A percentile compares a stretch with the other conserved stretches of the same genome.
Evolutionary conservation across 1,140 invertebrate genomes (phyloP).

Genomic region (Stegodyphus mimosarum): DNA sequence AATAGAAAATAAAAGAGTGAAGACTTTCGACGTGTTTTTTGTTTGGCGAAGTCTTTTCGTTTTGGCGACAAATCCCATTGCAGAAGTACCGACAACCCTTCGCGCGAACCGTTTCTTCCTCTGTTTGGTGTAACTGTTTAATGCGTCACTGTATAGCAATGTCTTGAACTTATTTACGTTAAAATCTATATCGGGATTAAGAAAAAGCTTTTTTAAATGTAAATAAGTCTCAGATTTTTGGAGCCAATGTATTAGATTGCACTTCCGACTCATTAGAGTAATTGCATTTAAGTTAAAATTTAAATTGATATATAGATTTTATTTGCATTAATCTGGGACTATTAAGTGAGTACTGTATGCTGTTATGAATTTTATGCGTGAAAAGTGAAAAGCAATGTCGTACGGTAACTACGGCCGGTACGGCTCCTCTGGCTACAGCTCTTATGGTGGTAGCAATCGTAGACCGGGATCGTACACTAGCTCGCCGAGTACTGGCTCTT

Average conservation of each 20-base stretch:
- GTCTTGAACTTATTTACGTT: too few species aligned
- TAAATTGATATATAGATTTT: too few species aligned
- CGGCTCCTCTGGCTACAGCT: slow-evolving; percentile 31
- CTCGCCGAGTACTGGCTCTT: neutral
- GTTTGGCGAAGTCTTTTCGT: slow-evolving; percentile 12
- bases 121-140: slow-evolving; percentile 8
- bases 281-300: too few species aligned
- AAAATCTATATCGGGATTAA: too few species aligned
- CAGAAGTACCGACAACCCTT: slow-evolving; percentile 33
- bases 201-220: too few species aligned
- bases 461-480: slow-evolving; percentile 13
- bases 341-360: neutral
- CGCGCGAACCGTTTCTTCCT: neutral
- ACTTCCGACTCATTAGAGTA: too few species aligned
- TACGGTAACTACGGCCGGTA: slow-evolving; percentile 54
- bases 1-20: too few species aligned
- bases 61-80: slow-evolving; percentile 4
- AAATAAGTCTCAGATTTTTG: too few species aligned
- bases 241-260: too few species aligned
- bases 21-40: neutral
- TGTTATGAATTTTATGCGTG: neutral
- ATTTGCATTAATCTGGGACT: neutral
- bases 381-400: slow-evolving; percentile 21
- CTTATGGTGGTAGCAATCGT: slow-evolving; percentile 23
- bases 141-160: too few species aligned